phyloP scores from a whole-genome alignment of 2,888 invertebrate genomes.

The Drosophila multiciliata region DNA sequence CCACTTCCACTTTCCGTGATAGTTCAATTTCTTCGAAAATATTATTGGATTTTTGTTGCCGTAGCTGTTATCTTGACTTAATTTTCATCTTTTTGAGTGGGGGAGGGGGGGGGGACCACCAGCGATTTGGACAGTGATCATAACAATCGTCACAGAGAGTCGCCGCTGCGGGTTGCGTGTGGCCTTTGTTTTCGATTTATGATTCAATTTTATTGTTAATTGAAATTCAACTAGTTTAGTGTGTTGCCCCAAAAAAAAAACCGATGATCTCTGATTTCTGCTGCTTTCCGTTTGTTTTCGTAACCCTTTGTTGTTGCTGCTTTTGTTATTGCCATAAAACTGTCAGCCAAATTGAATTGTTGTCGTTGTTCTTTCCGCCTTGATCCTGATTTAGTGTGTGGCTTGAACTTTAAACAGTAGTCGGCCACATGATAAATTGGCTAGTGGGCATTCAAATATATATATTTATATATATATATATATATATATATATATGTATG shows the following conservation, averaged over 20 bases:
- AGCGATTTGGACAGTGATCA: conserved; percentile 66
- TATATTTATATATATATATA: too few species aligned
- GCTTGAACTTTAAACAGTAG: conserved; percentile 58
- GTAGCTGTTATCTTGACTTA: conserved; percentile 68
- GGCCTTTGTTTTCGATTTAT: conserved; percentile 76
- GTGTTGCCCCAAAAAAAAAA: conserved; percentile 35
- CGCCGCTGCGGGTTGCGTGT: conserved; percentile 72
- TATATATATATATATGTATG: too few species aligned
- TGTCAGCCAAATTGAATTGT: conserved; percentile 73
- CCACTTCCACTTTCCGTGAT: conserved; percentile 71
- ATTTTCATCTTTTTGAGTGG: conserved; percentile 51
- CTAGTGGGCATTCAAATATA: conserved; percentile 44
- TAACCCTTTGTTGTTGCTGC: conserved; percentile 13
- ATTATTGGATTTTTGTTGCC: conserved; percentile 21
- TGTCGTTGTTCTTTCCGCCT: conserved; percentile 20
- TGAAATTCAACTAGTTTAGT: conserved; percentile 82
- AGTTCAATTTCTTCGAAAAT: conserved; percentile 73
- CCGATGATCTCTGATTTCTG: conserved; percentile 1
- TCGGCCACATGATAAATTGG: conserved; percentile 37
- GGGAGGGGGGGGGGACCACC: conserved; percentile 59
- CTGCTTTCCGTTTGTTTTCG: conserved; percentile 8
- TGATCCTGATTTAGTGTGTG: conserved; percentile 72
- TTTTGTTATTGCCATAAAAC: conserved; percentile 60
- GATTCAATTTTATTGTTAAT: conserved; percentile 82
- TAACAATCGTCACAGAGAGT: conserved; percentile 58